Evolutionary conservation across 2,797 vertebrate species (phyloP), one percentile per base, ranked within the genome.

Genomic region (Sebastes umbrosus): DNA sequence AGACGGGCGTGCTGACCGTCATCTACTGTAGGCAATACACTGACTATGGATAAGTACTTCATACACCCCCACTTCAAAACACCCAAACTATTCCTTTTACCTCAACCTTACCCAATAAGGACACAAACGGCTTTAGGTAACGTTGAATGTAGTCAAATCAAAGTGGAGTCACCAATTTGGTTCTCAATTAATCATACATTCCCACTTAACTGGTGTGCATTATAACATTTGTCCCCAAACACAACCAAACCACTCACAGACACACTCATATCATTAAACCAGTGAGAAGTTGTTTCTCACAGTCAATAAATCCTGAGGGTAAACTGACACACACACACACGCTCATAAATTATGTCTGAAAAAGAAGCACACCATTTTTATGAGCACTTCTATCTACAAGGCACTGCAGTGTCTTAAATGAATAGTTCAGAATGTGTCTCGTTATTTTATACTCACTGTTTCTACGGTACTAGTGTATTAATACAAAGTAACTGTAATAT

Each of bases 271-370:
- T 88, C 81, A 92, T 88, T 88, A 88, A 91, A 88, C 73, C 55
- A 68, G 69, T 66, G 71, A 82, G 75, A 77, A 80, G 85, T 80
- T 85, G 79, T 85, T 85, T 84, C 88, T 84, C 70, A 66, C 74
- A 82, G 83, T 88, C 92, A 89, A 88, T 87, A 92, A 92, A 91
- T 89, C 89, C 79, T 60, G 54, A 74, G 75, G 75, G 73, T 86
- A 86, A 86, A 88, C 80, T 83, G 16, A 67, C 24, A 64, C 13
- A 58, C 43, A 70, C 43, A 29, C 75, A 70, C 68, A 52, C 8
- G 13, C 54, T 24, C 27, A 90, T 78, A 88, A 88, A 93, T 91
- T 91, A 88, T 71, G 73, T 85, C 73, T 73, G 73, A 82, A 73
- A 64, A 82, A 79, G 58, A 79, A 24, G 65, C 80, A 25, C 64